Conservation (phyloP, 2,113 vertebrate genomes). For the Hippocampus zosterae region DNA sequence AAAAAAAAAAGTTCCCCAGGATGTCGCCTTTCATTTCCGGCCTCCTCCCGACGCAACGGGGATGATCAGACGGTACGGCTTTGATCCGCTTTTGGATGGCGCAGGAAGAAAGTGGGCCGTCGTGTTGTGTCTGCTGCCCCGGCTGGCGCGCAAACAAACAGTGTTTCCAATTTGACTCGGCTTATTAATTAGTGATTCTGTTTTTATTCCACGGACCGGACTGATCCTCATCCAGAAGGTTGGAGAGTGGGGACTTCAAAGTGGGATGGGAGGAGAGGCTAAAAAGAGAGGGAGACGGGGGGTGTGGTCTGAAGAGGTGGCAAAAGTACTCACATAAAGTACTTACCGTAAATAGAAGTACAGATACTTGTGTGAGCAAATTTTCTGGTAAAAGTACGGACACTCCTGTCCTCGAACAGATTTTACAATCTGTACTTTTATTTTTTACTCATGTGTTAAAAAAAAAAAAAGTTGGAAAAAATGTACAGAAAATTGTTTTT, state of each 20-base stretch:
- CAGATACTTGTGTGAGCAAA: not conserved
- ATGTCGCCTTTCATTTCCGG: slow-evolving; percentile 72
- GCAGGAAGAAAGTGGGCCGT: slow-evolving; percentile 80
- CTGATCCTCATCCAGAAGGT: slow-evolving; percentile 99
- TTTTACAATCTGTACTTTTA: too few relatives aligned
- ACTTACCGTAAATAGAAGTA: not conserved
- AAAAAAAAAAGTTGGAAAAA: too few relatives aligned
- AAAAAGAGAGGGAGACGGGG: slow-evolving; percentile 80
- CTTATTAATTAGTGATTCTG: slow-evolving; percentile 99
- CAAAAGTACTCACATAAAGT: not conserved
- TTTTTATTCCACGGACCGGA: slow-evolving; percentile 82
- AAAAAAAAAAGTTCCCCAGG: slow-evolving; percentile 73
- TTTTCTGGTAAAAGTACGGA: slow-evolving; percentile 13
- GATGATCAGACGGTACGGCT: slow-evolving; percentile 78
- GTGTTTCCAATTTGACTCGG: slow-evolving; percentile 99
- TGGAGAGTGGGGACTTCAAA: slow-evolving; percentile 95
- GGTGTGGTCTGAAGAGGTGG: slow-evolving; percentile 63
- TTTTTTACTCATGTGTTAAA: too few relatives aligned
- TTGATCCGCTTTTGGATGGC: slow-evolving; percentile 84
- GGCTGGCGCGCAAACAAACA: slow-evolving; percentile 99
- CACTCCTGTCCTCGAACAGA: too few relatives aligned
- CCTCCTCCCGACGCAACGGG: slow-evolving; percentile 64
- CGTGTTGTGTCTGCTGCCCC: slow-evolving; percentile 88
- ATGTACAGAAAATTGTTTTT: too few relatives aligned
- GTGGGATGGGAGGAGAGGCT: slow-evolving; percentile 73